These are phyloP conservation scores for Anas platyrhynchos DNA, from an alignment of 2,113 vertebrate genomes.

Conservation along the genomic window DNA sequence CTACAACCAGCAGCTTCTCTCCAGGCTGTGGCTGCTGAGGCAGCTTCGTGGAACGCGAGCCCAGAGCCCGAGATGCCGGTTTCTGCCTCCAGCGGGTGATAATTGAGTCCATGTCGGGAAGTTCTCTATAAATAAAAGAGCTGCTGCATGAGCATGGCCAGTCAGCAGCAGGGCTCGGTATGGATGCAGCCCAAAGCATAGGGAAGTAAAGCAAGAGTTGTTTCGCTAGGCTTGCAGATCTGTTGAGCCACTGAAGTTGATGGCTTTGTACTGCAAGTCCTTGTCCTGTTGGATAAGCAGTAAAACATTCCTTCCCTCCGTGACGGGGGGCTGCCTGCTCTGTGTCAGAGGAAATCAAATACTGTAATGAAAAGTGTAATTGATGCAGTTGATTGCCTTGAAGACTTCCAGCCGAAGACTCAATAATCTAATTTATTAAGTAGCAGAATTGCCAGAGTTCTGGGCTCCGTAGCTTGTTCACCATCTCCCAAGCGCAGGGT, in stretches of 20 bases:
- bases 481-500: neutral
- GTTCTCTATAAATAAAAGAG: neutral
- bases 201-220: neutral
- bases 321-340: accelerated
- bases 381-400: neutral
- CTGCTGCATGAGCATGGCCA: neutral
- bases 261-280: neutral
- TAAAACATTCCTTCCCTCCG: accelerated
- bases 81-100: neutral
- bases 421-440: neutral
- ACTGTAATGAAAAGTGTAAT: neutral
- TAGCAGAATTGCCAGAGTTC: neutral
- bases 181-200: neutral
- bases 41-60: neutral
- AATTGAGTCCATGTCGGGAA: neutral
- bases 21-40: neutral
- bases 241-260: too few species aligned
- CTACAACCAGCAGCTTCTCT: neutral
- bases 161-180: accelerated
- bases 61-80: neutral
- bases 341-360: neutral
- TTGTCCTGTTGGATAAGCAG: neutral
- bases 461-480: neutral
- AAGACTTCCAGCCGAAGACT: neutral
- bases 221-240: neutral